Conservation (phyloP, 2,113 vertebrate genomes). For the Desmodus rotundus region DNA sequence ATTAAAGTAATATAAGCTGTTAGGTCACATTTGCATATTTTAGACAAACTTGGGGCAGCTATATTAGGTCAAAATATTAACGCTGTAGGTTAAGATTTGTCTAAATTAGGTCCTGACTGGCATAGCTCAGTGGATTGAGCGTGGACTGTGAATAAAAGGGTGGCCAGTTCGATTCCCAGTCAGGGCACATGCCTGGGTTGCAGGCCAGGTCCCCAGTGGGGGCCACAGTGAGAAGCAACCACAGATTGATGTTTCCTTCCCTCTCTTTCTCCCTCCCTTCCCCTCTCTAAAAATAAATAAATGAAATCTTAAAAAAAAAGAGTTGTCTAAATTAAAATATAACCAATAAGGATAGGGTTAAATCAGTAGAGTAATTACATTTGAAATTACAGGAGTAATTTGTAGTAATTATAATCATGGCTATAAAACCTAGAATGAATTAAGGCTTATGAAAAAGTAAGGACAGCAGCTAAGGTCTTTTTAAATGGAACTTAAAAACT, state of each 20-base stretch:
- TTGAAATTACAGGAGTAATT: conserved; percentile 10
- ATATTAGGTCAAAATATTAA: neutral
- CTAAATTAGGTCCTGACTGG: neutral
- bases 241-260: too few relatives aligned
- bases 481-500: neutral
- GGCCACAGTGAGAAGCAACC: too few relatives aligned
- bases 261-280: too few relatives aligned
- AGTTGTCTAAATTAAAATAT: too few relatives aligned
- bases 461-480: neutral
- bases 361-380: neutral
- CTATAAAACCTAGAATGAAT: conserved; percentile 8
- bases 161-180: too few relatives aligned
- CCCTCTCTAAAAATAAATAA: too few relatives aligned
- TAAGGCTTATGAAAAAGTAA: conserved; percentile 10
- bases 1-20: neutral
- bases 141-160: too few relatives aligned
- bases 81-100: neutral
- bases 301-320: too few relatives aligned
- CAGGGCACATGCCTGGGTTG: too few relatives aligned
- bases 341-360: neutral
- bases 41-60: neutral
- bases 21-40: neutral
- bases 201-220: too few relatives aligned
- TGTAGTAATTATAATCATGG: conserved; percentile 23
- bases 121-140: too few relatives aligned